Base-by-base conservation (phyloP, 1,140 invertebrate genomes). In the Diuraphis noxia region DNA sequence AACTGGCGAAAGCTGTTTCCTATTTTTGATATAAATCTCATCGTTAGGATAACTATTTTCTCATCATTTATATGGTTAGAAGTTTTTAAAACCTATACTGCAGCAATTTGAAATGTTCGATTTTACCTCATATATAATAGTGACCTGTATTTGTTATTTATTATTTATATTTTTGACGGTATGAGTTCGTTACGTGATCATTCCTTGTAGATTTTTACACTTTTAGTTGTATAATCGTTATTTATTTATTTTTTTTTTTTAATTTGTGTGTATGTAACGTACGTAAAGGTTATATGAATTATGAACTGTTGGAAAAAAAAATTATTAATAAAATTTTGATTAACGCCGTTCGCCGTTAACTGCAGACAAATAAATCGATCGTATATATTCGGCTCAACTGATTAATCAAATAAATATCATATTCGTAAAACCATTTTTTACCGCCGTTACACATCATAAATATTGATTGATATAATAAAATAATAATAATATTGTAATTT, bases 151-250 rank as follows among this genome's bases (percentile, higher is more conserved):
- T 63, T n/a, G 30, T n/a, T n/a, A 63, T 63, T 72, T 72, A 72
- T 72, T n/a, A 1, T n/a, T 10, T n/a, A 72, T 34, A 72, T n/a
- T 72, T 72, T n/a, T 23, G 30, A 63, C 17, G 56, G 17, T n/a
- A n/a, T 1, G n/a, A 72, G 56, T 5, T 63, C 4, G 25, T 72
- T 72, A 72, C 56, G 10, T 72, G n/a, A 72, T 13, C 46, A 49
- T 49, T 49, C 46, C 30, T 72, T n/a, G n/a, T 72, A 72, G 56
- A n/a, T n/a, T n/a, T n/a, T n/a, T n/a, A n/a, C n/a, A n/a, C 13
- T 72, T 72, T 72, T 72, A 72, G 56, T 72, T 72, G 56, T 72
- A 72, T 72, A 72, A 72, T 72, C 56, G 13, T 49, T 72, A 72
- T 72, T n/a, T n/a, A n/a, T n/a, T n/a, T n/a, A n/a, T n/a, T n/a